Evolutionary conservation across 2,113 vertebrate species (phyloP), one percentile per base, ranked within the genome.

Genomic region (Collichthys lucidus): DNA sequence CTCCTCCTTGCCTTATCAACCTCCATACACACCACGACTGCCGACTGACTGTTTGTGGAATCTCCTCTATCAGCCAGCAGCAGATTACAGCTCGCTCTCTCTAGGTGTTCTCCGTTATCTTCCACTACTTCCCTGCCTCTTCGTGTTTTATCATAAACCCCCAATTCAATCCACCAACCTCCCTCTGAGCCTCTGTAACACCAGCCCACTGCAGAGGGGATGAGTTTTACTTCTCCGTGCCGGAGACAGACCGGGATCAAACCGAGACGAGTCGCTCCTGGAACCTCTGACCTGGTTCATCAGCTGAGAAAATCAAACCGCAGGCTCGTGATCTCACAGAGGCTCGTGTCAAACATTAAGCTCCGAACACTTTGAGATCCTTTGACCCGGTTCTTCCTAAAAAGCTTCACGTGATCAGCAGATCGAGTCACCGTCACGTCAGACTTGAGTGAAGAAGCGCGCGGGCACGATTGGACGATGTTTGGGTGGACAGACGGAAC

Each of bases 51-150:
- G 55, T 56, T 56, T 56, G n/a, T 14, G 53, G 57, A 4, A 46
- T 46, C 20, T 11, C 4, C 40, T 20, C 20, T 11, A 6, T 71
- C 35, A 16, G 40, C 47, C 9, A 68, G 44, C 0, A 52, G 11
- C 63, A 74, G 74, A 84, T 77, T 60, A 74, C 12, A 8, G 47
- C 59, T 57, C n/a, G 4, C 15, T 52, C 80, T 80, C 80, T 46
- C 69, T 4, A 59, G 65, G 64, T 78, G 85, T 73, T 85, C 75
- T 47, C 1, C n/a, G 29, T 69, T 68, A 86, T 87, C 82, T 73
- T 14, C 1, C 8, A 2, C 59, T n/a, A 17, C 29, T 85, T 52
- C 49, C 17, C 59, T 66, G 67, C 50, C 71, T 60, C 56, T 70
- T 66, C 74, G 59, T 66, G 66, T 87, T 71, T 60, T 60, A 80